Percentiles rank a stretch among this genome's conserved stretches.
Conservation (phyloP, 2,797 vertebrate genomes). For the Buceros bicornis region DNA sequence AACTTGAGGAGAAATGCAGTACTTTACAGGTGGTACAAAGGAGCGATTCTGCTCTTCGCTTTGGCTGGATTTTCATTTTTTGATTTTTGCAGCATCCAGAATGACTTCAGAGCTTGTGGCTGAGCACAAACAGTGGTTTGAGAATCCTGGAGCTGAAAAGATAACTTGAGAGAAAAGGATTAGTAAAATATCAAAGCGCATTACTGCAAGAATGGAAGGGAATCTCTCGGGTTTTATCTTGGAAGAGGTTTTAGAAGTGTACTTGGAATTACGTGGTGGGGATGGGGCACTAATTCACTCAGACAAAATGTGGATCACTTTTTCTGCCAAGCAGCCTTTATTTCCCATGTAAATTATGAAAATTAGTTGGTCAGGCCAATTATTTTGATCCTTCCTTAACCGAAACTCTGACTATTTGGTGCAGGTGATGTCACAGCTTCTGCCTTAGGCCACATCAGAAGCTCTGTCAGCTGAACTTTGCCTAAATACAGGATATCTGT, state of each 20-base stretch:
- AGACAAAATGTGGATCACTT: background rate
- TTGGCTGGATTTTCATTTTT: background rate
- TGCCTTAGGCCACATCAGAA: background rate
- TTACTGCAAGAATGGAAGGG: background rate
- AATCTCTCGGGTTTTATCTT: background rate
- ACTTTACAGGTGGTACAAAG: background rate
- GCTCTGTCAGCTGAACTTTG: background rate
- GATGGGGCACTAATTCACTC: background rate
- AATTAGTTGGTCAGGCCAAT: background rate
- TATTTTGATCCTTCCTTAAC: slow-evolving; percentile 17
- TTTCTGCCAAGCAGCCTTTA: background rate
- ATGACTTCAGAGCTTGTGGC: background rate
- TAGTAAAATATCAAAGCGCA: background rate
- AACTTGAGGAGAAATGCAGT: background rate
- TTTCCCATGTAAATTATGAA: background rate
- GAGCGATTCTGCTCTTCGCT: background rate
- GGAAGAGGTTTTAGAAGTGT: background rate
- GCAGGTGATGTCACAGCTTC: background rate
- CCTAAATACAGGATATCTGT: background rate
- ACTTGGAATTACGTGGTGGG: background rate
- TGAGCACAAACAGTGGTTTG: background rate
- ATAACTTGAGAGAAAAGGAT: background rate
- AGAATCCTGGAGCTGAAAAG: background rate
- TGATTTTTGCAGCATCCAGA: background rate
- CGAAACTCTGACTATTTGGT: background rate